Conservation (phyloP, 2,113 vertebrate genomes). For the Hemicordylus capensis region DNA sequence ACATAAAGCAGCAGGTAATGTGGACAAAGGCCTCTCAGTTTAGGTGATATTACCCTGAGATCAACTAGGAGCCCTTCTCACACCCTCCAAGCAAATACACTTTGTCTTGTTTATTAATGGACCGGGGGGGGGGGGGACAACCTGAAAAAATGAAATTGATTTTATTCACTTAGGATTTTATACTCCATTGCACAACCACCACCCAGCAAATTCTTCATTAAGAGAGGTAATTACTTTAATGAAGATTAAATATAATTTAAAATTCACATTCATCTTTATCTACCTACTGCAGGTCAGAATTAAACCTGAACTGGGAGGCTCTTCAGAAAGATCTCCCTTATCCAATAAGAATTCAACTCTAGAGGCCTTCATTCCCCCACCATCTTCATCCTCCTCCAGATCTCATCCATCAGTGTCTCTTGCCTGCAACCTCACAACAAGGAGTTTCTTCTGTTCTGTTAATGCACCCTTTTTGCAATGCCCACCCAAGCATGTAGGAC, state of each 20-base stretch:
- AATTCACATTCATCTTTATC: constrained; percentile 71
- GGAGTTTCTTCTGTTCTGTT: constrained; percentile 37
- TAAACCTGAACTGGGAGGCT: constrained; percentile 37
- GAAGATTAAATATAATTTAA: constrained; percentile 73
- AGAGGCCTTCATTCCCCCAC: background rate
- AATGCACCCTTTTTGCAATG: constrained; percentile 16
- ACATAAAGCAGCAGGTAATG: background rate
- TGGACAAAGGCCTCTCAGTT: background rate
- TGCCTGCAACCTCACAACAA: background rate
- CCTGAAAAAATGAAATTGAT: constrained; percentile 66
- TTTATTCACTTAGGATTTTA: constrained; percentile 69
- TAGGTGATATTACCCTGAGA: constrained; percentile 30
- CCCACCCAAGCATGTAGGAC: constrained; percentile 20
- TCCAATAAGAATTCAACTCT: background rate
- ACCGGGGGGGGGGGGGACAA: constrained; percentile 53
- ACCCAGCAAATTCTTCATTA: constrained; percentile 72
- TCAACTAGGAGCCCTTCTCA: constrained; percentile 17
- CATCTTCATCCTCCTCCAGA: constrained; percentile 13
- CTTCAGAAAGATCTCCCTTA: constrained; percentile 5
- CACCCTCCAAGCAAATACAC: constrained; percentile 40
- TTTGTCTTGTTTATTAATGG: constrained; percentile 67
- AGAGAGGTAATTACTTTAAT: constrained; percentile 70
- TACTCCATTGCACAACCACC: constrained; percentile 64
- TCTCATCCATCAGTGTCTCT: constrained; percentile 10
- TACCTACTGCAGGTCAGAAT: constrained; percentile 60